phyloP scores from a whole-genome alignment of 1,140 invertebrate genomes.

The Vollenhovia emeryi region DNA sequence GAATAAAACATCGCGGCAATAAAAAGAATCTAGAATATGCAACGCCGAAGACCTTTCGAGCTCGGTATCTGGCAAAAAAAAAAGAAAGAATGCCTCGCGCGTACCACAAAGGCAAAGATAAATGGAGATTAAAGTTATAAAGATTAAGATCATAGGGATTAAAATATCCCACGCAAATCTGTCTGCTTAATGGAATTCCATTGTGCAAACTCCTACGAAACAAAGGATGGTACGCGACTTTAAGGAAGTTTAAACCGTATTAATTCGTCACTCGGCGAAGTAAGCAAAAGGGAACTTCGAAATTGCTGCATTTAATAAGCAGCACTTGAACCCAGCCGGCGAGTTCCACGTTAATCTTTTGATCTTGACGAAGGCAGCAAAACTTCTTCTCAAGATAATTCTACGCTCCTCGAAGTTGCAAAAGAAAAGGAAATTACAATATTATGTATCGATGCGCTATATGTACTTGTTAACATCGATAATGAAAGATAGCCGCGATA shows the following conservation, averaged over 20 bases:
- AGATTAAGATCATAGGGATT: constrained; percentile 14
- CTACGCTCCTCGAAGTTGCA: not conserved
- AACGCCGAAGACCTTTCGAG: not conserved
- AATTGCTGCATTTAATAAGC: constrained; percentile 54
- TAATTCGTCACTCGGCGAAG: constrained; percentile 52
- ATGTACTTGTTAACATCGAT: not conserved
- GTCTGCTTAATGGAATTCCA: constrained; percentile 36
- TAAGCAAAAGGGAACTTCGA: constrained; percentile 52
- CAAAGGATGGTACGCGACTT: constrained; percentile 50
- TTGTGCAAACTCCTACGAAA: constrained; percentile 27
- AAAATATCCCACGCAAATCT: constrained; percentile 30
- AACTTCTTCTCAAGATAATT: constrained; percentile 50
- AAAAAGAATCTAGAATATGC: not conserved
- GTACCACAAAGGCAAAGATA: constrained; percentile 1
- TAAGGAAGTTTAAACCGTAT: constrained; percentile 47
- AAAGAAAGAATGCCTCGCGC: not conserved
- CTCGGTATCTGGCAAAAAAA: not conserved
- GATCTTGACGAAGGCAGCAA: constrained; percentile 41
- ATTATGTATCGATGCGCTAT: not conserved
- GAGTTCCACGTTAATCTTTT: constrained; percentile 55
- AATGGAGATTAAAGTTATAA: constrained; percentile 31
- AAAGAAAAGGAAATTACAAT: constrained; percentile 6
- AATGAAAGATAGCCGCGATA: not conserved
- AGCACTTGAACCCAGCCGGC: constrained; percentile 35
- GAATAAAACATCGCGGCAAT: not conserved